A percentile compares a stretch with the other conserved stretches of the same genome.
These are phyloP conservation scores for Liolophura sinensis DNA, from an alignment of 1,140 invertebrate species.

Conservation along the genomic window DNA sequence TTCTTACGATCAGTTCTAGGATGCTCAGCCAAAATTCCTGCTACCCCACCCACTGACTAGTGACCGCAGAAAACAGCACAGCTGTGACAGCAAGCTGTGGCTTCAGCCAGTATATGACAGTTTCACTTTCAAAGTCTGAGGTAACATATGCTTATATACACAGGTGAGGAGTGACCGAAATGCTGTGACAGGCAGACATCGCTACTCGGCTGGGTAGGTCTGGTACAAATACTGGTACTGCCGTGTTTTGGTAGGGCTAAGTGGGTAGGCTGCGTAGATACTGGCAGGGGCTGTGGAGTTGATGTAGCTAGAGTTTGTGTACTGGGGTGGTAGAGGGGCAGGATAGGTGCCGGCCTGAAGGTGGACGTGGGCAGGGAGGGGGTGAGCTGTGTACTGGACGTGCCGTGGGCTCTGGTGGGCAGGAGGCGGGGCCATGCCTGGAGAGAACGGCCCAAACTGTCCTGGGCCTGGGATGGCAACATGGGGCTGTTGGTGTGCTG, in stretches of 20 bases:
- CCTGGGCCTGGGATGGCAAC: constrained; percentile 40
- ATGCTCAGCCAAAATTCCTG: no score
- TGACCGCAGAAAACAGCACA: no score
- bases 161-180: no score
- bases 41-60: no score
- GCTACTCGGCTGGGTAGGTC: no score
- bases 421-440: constrained; percentile 76
- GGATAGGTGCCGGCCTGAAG: constrained; percentile 65
- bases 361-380: constrained; percentile 83
- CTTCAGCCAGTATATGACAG: no score
- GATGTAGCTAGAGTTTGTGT: constrained; percentile 32
- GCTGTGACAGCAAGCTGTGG: no score
- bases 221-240: constrained; percentile 50
- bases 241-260: constrained; percentile 50
- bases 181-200: no score
- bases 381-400: constrained; percentile 74
- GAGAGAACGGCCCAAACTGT: constrained; percentile 58
- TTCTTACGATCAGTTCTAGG: no score
- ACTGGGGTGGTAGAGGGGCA: constrained; percentile 47
- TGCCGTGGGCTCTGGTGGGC: constrained; percentile 83
- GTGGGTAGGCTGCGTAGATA: constrained; percentile 49
- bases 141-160: no score
- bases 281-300: constrained; percentile 34
- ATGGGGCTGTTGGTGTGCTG: constrained; percentile 50
- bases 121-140: no score